A percentile compares a stretch with the other conserved stretches of the same genome.
Evolutionary conservation across 2,797 vertebrate genomes (phyloP).

Genomic region (Mormyrus proboscirostris): DNA sequence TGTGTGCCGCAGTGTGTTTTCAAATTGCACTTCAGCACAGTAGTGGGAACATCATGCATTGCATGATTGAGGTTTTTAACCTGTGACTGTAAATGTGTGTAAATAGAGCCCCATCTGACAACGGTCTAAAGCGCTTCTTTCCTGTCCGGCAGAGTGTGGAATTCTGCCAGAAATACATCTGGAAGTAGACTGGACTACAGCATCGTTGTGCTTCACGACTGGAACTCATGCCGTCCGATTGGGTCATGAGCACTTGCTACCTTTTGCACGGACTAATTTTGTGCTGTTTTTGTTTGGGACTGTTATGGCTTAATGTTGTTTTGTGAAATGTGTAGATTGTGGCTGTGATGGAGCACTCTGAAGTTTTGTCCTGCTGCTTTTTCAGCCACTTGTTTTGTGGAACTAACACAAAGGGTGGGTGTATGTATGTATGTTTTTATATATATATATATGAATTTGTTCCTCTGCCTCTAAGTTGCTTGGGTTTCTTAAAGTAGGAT

Average conservation of each 20-base stretch:
- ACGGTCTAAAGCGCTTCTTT: background rate
- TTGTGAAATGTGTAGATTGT: background rate
- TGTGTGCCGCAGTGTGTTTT: too few species aligned
- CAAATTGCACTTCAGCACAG: too few species aligned
- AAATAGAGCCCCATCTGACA: background rate
- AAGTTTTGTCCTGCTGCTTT: background rate
- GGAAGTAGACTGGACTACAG: slow-evolving; percentile 44
- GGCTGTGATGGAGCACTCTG: background rate
- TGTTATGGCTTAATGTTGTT: background rate
- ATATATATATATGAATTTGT: background rate
- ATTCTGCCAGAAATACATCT: slow-evolving; percentile 59
- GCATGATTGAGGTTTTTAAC: background rate
- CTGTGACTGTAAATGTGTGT: background rate
- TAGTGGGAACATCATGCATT: too few species aligned
- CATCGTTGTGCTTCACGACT: background rate
- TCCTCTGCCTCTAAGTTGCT: background rate
- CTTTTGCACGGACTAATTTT: slow-evolving; percentile 27
- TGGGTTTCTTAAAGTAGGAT: background rate
- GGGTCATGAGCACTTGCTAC: background rate
- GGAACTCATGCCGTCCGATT: background rate
- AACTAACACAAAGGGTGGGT: background rate
- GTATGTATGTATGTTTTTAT: too few species aligned
- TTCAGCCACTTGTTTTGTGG: background rate
- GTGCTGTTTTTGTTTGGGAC: background rate
- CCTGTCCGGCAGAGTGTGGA: slow-evolving; percentile 49